These are phyloP conservation scores for Poeciliopsis turneri DNA, from an alignment of 2,797 vertebrate genomes.

Conservation along the genomic window DNA sequence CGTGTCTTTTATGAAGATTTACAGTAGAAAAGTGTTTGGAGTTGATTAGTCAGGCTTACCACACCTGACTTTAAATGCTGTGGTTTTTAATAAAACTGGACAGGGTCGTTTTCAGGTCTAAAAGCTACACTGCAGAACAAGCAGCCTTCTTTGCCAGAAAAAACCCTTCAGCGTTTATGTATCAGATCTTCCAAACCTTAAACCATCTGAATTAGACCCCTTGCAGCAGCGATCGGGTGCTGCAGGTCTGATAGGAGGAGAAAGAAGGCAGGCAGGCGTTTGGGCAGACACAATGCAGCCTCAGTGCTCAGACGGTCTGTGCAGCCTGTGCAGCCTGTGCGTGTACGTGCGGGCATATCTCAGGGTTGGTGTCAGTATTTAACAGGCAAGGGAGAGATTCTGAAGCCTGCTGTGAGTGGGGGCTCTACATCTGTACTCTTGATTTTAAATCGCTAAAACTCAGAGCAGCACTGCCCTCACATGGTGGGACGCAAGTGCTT, in stretches of 20 bases:
- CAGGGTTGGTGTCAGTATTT: conserved; percentile 70
- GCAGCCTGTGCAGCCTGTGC: conserved; percentile 50
- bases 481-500: conserved; percentile 52
- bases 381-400: conserved; percentile 73
- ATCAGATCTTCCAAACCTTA: conserved; percentile 50
- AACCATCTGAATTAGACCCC: conserved; percentile 41
- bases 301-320: conserved; percentile 68
- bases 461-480: conserved; percentile 73
- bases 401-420: conserved; percentile 60
- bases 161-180: conserved; percentile 53
- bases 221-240: conserved; percentile 52
- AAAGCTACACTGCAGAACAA: conserved; percentile 18
- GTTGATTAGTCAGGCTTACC: neutral
- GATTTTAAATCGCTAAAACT: conserved; percentile 38
- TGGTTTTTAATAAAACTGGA: neutral
- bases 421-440: conserved; percentile 54
- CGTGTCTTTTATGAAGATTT: neutral
- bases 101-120: neutral
- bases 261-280: conserved; percentile 46
- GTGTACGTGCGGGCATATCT: conserved; percentile 48
- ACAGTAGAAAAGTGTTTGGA: neutral
- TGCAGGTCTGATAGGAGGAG: conserved; percentile 53
- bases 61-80: neutral
- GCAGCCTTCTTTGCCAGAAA: conserved; percentile 29
- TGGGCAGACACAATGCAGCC: conserved; percentile 67